Conservation (phyloP, 2,888 invertebrate genomes). For the Coremacera marginata region DNA sequence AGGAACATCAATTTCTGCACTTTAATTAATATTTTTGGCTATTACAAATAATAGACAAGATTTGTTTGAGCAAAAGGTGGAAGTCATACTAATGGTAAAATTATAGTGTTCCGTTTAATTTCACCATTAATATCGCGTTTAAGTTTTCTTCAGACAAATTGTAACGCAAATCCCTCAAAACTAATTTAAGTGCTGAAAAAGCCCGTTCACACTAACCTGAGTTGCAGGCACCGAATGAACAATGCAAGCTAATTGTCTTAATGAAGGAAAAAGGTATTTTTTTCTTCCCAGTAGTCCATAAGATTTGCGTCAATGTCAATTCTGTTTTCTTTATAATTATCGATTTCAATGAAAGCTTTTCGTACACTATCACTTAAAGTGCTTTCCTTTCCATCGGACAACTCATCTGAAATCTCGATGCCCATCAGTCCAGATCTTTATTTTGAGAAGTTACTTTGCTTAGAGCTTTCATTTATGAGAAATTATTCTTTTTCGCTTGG, state of each 20-base stretch:
- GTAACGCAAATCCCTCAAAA: background rate
- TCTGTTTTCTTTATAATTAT: too few species aligned
- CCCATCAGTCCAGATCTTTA: background rate
- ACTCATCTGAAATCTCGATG: background rate
- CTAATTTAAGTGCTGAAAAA: conserved; percentile 11
- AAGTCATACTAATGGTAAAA: too few species aligned
- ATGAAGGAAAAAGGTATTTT: too few species aligned
- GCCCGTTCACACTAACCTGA: conserved; percentile 22
- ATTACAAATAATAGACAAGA: too few species aligned
- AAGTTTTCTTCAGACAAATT: background rate
- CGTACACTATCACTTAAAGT: background rate
- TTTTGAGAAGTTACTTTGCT: background rate
- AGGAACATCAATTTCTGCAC: too few species aligned
- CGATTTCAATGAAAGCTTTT: background rate
- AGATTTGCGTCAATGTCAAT: too few species aligned
- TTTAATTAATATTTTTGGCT: too few species aligned
- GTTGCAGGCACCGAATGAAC: conserved; percentile 22
- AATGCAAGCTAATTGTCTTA: too few species aligned
- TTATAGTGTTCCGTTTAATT: background rate
- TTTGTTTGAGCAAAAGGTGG: too few species aligned
- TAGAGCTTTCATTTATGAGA: background rate
- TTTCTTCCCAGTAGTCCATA: too few species aligned
- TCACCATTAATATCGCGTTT: background rate
- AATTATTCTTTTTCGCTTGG: background rate
- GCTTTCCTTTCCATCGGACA: background rate